phyloP scores from a whole-genome alignment of 1,140 invertebrate species.

The Neodiprion pinetum region DNA sequence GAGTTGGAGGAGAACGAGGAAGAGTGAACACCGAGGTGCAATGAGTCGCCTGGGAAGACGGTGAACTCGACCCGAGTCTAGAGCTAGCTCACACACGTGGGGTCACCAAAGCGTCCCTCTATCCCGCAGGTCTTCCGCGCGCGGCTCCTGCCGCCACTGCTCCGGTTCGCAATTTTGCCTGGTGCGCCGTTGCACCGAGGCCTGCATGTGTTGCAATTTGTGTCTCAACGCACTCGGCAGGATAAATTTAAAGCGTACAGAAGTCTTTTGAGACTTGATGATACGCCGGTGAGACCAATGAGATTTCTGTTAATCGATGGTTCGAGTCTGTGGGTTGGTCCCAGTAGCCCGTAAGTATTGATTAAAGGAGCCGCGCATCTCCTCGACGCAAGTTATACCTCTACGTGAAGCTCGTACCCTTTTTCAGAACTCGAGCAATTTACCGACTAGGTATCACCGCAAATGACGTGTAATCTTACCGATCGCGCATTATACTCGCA shows the following conservation, averaged over 20 bases:
- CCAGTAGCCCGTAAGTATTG: background rate
- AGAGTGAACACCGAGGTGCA: slow-evolving; percentile 10
- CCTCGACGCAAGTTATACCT: no score
- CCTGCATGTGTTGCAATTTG: no score
- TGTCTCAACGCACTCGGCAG: no score
- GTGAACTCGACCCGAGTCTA: slow-evolving; percentile 7
- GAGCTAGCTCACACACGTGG: background rate
- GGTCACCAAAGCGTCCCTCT: slow-evolving; percentile 9
- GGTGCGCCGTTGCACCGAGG: no score
- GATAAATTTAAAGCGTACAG: no score
- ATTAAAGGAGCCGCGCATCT: slow-evolving; percentile 1
- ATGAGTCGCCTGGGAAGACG: slow-evolving; percentile 8
- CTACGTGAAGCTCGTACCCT: no score
- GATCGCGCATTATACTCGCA: background rate
- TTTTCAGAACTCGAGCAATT: background rate
- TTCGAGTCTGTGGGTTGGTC: background rate
- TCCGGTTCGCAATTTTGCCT: no score
- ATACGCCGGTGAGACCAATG: no score
- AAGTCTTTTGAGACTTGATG: no score
- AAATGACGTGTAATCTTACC: slow-evolving; percentile 1
- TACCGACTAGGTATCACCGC: background rate
- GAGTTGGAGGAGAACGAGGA: slow-evolving; percentile 5
- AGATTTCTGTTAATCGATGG: background rate
- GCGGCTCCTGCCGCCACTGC: no score
- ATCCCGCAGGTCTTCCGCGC: background rate